Percentiles rank a stretch among this genome's conserved stretches.
These are phyloP conservation scores for Gisinianus flammeolus DNA, from an alignment of 2,888 invertebrate species.

Conservation along the genomic window DNA sequence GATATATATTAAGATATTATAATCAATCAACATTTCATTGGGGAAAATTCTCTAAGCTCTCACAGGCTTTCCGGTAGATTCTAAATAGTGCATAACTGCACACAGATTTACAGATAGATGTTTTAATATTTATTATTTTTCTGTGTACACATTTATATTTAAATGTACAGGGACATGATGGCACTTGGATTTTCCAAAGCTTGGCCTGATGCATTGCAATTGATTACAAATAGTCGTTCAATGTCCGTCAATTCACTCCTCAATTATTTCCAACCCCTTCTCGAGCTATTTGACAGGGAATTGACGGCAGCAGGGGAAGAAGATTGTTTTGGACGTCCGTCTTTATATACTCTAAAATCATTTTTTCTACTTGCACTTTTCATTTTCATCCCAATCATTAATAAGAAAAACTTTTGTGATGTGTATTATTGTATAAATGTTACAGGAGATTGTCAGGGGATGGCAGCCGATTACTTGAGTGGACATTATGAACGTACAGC, in stretches of 20 bases:
- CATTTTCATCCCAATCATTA: no score
- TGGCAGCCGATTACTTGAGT: constrained; percentile 21
- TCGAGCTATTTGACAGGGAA: constrained; percentile 53
- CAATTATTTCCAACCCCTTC: constrained; percentile 61
- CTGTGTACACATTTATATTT: neutral
- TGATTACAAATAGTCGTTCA: constrained; percentile 61
- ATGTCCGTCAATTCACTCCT: constrained; percentile 61
- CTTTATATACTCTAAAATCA: neutral
- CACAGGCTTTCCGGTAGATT: no score
- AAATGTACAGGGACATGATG: constrained; percentile 61
- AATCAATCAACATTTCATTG: no score
- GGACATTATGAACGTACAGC: constrained; percentile 20
- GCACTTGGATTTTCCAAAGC: constrained; percentile 63
- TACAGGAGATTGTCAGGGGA: constrained; percentile 23
- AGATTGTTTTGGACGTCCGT: neutral
- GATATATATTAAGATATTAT: neutral
- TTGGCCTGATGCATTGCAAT: constrained; percentile 63
- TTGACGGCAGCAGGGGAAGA: constrained; percentile 60
- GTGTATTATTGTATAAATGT: no score
- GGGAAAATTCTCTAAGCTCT: no score
- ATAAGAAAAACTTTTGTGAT: no score
- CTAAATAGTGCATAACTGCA: neutral
- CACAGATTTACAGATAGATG: neutral
- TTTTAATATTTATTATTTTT: no score
- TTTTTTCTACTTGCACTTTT: no score